phyloP scores from a whole-genome alignment of 2,797 vertebrate species.

The Poeciliopsis infans region DNA sequence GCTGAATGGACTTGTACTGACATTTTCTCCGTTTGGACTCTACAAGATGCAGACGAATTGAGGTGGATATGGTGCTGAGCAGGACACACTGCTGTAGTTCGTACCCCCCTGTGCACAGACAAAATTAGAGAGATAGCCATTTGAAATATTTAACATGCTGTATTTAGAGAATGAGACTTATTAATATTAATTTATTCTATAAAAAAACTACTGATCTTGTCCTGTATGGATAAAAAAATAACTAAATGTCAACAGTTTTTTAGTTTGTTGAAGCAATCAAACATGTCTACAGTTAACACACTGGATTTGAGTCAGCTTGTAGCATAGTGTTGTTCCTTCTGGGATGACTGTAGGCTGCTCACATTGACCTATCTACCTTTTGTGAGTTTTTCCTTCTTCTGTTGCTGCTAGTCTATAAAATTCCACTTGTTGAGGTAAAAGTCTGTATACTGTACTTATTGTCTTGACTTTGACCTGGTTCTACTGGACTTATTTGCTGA shows the following conservation, averaged over 20 bases:
- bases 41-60: conserved; percentile 45
- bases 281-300: conserved; percentile 68
- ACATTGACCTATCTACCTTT: conserved; percentile 77
- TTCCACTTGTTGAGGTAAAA: conserved; percentile 72
- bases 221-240: conserved; percentile 76
- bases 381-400: conserved; percentile 78
- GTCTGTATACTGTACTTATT: conserved; percentile 55
- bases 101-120: conserved; percentile 46
- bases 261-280: conserved; percentile 65
- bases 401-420: conserved; percentile 96
- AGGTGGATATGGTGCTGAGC: conserved; percentile 55
- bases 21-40: conserved; percentile 40
- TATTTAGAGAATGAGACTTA: conserved; percentile 87
- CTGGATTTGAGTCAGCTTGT: conserved; percentile 78
- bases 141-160: conserved; percentile 97
- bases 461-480: conserved; percentile 66
- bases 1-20: conserved; percentile 53
- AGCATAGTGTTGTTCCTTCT: conserved; percentile 58
- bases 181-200: conserved; percentile 99
- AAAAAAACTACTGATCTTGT: conserved; percentile 80
- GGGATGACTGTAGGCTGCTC: conserved; percentile 69
- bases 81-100: conserved; percentile 48
- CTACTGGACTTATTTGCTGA: conserved; percentile 55
- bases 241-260: conserved; percentile 75
- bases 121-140: conserved; percentile 69